A percentile compares a stretch with the other conserved stretches of the same genome.
Evolutionary conservation across 2,797 vertebrate species (phyloP).

Genomic region (Manis javanica): DNA sequence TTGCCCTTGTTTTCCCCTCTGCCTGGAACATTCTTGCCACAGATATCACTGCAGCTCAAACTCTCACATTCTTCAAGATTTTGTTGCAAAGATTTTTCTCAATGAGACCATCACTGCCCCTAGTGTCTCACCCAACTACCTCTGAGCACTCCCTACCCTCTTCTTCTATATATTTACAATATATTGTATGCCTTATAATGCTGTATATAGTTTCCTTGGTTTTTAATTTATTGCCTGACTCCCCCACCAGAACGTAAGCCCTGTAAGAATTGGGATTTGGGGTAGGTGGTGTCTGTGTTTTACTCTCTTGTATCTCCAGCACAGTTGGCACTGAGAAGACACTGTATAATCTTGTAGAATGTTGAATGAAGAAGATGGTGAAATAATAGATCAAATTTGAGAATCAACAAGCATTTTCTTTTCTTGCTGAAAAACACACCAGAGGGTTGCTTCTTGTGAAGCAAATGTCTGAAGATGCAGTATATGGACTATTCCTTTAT

Average conservation of each 20-base stretch:
- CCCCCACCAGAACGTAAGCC: background rate
- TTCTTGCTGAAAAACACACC: background rate
- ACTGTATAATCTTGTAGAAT: background rate
- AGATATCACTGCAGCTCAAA: background rate
- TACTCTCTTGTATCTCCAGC: background rate
- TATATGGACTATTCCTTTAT: background rate
- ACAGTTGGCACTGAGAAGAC: background rate
- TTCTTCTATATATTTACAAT: background rate
- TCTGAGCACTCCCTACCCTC: background rate
- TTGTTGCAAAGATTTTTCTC: background rate
- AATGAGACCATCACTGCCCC: background rate
- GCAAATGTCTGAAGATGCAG: background rate
- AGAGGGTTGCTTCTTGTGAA: background rate
- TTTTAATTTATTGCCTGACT: background rate
- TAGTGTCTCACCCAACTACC: background rate
- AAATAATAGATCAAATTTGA: constrained; percentile 17
- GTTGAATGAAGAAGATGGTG: background rate
- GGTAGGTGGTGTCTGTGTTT: background rate
- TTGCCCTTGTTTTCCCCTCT: background rate
- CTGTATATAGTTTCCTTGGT: background rate
- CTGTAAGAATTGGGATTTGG: background rate
- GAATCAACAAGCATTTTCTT: background rate
- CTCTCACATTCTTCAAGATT: background rate
- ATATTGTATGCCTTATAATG: background rate
- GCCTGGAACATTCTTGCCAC: background rate